A percentile compares a stretch with the other conserved stretches of the same genome.
These are phyloP conservation scores for Leucoma salicis DNA, from an alignment of 2,888 invertebrate species.

Conservation along the genomic window DNA sequence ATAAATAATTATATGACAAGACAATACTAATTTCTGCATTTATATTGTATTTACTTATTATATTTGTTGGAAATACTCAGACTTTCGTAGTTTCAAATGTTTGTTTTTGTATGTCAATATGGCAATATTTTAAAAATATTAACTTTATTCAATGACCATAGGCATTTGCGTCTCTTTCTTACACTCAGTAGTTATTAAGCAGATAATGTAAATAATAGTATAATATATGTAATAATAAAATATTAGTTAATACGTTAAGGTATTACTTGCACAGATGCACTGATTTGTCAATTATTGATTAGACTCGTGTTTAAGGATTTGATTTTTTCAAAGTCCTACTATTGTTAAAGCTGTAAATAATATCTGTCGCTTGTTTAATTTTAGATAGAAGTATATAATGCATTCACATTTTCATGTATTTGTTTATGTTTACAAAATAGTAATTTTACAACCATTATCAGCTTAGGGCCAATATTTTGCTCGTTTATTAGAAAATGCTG, in stretches of 20 bases:
- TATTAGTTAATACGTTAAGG: conserved; percentile 6
- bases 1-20: too few species aligned
- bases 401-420: neutral
- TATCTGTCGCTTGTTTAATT: conserved; percentile 43
- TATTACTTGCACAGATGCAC: conserved; percentile 65
- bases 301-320: conserved; percentile 71
- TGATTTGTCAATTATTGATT: conserved; percentile 82
- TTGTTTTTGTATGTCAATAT: too few species aligned
- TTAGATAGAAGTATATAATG: neutral
- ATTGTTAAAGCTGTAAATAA: conserved; percentile 58
- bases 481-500: too few species aligned
- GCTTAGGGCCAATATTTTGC: neutral
- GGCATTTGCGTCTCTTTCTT: too few species aligned
- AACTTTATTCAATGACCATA: too few species aligned
- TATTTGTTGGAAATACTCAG: too few species aligned
- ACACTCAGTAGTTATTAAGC: too few species aligned
- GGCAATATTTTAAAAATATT: too few species aligned
- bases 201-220: too few species aligned
- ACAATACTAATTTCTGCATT: too few species aligned
- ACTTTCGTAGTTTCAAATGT: too few species aligned
- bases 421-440: neutral
- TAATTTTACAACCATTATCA: neutral
- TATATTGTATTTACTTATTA: too few species aligned
- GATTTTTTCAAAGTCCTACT: conserved; percentile 58
- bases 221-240: neutral